These are phyloP conservation scores for Myiotriccus ornatus DNA, from an alignment of 2,797 vertebrate genomes.

Conservation along the genomic window DNA sequence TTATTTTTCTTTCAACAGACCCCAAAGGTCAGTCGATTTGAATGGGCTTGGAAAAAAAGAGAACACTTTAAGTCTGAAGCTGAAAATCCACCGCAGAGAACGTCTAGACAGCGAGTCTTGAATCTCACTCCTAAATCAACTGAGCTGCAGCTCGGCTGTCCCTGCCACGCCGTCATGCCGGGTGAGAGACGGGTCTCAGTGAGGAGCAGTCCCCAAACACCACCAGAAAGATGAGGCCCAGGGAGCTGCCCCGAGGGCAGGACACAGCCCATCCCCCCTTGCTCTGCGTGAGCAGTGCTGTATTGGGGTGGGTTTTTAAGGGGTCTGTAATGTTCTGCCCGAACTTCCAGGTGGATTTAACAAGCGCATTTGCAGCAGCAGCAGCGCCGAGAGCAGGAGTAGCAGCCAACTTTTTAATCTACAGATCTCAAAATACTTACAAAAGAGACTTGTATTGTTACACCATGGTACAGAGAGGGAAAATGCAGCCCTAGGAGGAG, in stretches of 20 bases:
- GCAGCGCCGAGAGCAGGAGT: not conserved
- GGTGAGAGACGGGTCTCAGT: not conserved
- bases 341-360: conserved; percentile 9
- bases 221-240: not conserved
- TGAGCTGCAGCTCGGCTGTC: conserved; percentile 13
- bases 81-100: conserved; percentile 48
- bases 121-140: conserved; percentile 57
- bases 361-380: not conserved
- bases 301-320: not conserved
- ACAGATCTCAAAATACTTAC: not conserved
- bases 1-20: not conserved
- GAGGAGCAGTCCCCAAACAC: not conserved
- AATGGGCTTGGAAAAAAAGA: not conserved
- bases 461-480: not conserved
- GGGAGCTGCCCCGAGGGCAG: not conserved
- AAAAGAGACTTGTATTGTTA: not conserved
- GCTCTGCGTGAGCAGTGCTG: fast-evolving
- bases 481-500: not conserved
- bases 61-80: conserved; percentile 11
- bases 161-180: not conserved
- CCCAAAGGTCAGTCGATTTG: not conserved
- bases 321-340: not conserved
- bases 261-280: not conserved
- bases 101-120: conserved; percentile 6
- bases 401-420: not conserved